Percentiles rank a stretch among this genome's conserved stretches.
Evolutionary conservation across 2,888 invertebrate species (phyloP).

Genomic region (Papilio elwesi): DNA sequence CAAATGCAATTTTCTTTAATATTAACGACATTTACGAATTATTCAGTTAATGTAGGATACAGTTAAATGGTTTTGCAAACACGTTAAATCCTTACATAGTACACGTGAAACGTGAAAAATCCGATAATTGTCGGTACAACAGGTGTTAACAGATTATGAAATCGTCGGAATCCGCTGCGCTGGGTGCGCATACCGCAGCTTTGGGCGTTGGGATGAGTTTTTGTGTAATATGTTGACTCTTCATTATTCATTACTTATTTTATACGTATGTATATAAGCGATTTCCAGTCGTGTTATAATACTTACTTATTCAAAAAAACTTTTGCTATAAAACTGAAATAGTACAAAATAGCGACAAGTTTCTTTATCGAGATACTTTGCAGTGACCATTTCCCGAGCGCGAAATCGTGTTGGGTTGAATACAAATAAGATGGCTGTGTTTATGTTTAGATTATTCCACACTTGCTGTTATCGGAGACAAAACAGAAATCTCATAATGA

Average conservation of each 20-base stretch:
- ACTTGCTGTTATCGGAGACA: background rate
- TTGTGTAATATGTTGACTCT: background rate
- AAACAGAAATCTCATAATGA: background rate
- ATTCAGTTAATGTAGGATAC: too few species aligned
- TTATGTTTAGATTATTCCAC: background rate
- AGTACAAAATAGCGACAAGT: background rate
- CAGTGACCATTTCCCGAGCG: conserved; percentile 21
- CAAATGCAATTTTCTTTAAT: too few species aligned
- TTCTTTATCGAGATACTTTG: conserved; percentile 12
- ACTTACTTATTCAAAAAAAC: background rate
- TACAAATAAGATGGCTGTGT: conserved; percentile 13
- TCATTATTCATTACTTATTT: too few species aligned
- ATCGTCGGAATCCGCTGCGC: conserved; percentile 2
- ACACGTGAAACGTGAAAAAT: conserved; percentile 25
- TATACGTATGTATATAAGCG: too few species aligned
- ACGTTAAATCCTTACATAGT: conserved; percentile 15
- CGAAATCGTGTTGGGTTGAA: conserved; percentile 3
- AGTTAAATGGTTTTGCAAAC: conserved; percentile 18
- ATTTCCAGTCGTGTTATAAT: too few species aligned
- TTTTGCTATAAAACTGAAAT: background rate
- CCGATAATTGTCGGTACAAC: conserved; percentile 32
- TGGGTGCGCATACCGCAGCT: background rate
- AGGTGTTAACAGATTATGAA: conserved; percentile 31
- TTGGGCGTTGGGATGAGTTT: background rate
- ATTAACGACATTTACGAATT: too few species aligned